Percentiles rank a stretch among this genome's conserved stretches.
phyloP scores from a whole-genome alignment of 2,113 vertebrate species.

The Calonectris borealis region DNA sequence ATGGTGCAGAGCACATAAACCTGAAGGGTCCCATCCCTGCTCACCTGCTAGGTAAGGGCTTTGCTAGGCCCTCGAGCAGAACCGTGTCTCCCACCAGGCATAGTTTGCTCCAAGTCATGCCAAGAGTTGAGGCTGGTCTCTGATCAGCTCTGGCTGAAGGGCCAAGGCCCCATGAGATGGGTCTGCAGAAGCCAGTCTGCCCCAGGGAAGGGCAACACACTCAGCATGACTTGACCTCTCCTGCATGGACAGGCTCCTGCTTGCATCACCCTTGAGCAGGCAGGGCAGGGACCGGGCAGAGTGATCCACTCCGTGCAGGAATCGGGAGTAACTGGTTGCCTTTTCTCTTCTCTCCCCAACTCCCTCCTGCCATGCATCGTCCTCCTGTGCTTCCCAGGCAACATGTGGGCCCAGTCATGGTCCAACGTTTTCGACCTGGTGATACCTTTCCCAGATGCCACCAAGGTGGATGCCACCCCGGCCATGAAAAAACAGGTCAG shows the following conservation, averaged over 20 bases:
- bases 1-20: slow-evolving; percentile 83
- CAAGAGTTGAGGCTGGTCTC: neutral
- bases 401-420: slow-evolving; percentile 99
- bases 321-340: neutral
- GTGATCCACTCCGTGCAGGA: neutral
- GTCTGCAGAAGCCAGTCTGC: neutral
- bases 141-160: neutral
- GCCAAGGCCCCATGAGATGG: neutral
- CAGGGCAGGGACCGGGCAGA: neutral
- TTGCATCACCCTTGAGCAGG: neutral
- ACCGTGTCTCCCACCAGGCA: neutral
- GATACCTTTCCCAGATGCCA: slow-evolving; percentile 84
- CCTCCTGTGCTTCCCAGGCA: slow-evolving; percentile 76
- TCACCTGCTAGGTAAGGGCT: slow-evolving; percentile 88
- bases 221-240: neutral
- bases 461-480: slow-evolving; percentile 89
- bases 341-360: neutral
- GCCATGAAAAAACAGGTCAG: slow-evolving; percentile 89
- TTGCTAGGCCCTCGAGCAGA: neutral
- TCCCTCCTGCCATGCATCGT: neutral
- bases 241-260: neutral
- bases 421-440: slow-evolving; percentile 89
- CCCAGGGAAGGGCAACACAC: neutral
- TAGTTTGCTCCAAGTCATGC: neutral
- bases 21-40: slow-evolving; percentile 94